Evolutionary conservation across 1,140 invertebrate genomes (phyloP).

Genomic region (Apis florea): DNA sequence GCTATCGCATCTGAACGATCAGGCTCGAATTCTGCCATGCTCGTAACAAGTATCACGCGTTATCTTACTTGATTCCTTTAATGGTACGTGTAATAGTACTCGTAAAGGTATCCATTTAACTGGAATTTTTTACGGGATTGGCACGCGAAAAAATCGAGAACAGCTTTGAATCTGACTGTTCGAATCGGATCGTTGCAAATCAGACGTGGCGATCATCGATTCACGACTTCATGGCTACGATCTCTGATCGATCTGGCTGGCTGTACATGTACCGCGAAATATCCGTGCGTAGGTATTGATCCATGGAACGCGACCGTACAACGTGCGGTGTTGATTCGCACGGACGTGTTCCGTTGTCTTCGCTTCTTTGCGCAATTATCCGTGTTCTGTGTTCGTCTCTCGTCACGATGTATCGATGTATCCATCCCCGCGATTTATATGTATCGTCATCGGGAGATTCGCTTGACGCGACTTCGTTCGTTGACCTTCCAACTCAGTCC

Average conservation of each 20-base stretch:
- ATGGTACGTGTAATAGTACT: background rate
- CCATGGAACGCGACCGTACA: background rate
- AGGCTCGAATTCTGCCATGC: background rate
- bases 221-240: background rate
- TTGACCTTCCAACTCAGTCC: background rate
- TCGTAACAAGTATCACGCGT: background rate
- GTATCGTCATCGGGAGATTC: background rate
- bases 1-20: background rate
- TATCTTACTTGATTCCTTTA: background rate
- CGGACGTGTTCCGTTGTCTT: background rate
- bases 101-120: background rate
- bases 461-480: background rate
- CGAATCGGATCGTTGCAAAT: no score
- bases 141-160: background rate
- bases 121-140: background rate
- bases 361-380: background rate
- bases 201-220: background rate
- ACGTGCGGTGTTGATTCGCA: background rate
- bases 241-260: background rate
- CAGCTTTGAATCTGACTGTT: no score
- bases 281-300: background rate
- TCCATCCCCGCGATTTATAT: constrained; percentile 2
- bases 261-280: background rate
- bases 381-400: no score
- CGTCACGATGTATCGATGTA: background rate